Evolutionary conservation across 2,797 vertebrate genomes (phyloP).

Genomic region (Falco peregrinus): DNA sequence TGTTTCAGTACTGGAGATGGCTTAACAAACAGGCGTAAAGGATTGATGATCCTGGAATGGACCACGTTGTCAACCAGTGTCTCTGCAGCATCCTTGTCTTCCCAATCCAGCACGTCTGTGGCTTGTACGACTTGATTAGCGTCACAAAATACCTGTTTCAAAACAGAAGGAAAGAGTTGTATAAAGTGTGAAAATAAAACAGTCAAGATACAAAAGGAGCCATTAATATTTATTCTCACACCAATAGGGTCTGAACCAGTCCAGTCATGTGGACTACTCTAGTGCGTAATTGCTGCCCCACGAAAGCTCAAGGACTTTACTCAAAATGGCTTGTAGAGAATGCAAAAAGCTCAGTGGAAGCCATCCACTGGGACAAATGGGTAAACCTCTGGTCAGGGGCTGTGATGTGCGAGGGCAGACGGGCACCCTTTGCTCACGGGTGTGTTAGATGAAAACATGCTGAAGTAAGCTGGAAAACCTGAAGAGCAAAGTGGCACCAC

Average conservation of each 20-base stretch:
- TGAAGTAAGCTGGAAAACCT: background rate
- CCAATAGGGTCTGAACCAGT: background rate
- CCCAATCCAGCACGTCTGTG: conserved; percentile 88
- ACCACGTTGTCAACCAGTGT: conserved; percentile 84
- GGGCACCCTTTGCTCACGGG: background rate
- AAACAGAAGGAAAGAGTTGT: conserved; percentile 49
- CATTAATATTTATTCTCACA: background rate
- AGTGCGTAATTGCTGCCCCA: background rate
- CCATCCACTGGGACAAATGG: background rate
- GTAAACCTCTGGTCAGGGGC: background rate
- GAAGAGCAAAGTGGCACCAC: background rate
- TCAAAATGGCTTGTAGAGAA: background rate
- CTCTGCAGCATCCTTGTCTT: conserved; percentile 83
- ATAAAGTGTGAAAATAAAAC: background rate
- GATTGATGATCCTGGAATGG: conserved; percentile 88
- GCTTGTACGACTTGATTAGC: conserved; percentile 75
- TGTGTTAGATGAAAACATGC: background rate
- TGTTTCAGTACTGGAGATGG: conserved; percentile 87
- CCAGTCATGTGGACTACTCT: too few species aligned
- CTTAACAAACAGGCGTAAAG: conserved; percentile 92
- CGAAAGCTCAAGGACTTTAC: background rate
- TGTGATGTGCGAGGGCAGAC: background rate
- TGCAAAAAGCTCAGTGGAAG: background rate
- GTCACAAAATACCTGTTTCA: conserved; percentile 86
- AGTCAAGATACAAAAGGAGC: background rate